phyloP scores from a whole-genome alignment of 1,140 invertebrate genomes.

The Venturia canescens region DNA sequence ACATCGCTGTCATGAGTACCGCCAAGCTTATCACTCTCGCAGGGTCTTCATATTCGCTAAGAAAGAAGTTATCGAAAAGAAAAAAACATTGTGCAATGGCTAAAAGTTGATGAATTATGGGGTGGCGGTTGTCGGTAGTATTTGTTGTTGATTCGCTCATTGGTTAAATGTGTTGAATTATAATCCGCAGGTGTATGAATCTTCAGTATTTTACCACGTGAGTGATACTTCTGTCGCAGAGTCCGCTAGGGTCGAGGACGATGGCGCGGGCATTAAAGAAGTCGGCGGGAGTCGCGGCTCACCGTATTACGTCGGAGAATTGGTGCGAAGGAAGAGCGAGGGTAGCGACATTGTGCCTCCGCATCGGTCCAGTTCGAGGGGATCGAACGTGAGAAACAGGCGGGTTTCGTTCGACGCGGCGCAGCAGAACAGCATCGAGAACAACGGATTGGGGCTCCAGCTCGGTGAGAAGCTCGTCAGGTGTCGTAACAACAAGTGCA shows the following conservation, averaged over 20 bases:
- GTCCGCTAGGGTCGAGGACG: conserved; percentile 72
- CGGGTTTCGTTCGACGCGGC: conserved; percentile 75
- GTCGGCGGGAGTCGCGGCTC: conserved; percentile 45
- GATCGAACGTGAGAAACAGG: conserved; percentile 64
- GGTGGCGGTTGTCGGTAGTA: background rate
- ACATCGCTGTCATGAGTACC: no score
- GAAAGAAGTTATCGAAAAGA: background rate
- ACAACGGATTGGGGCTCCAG: conserved; percentile 5
- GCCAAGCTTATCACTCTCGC: background rate
- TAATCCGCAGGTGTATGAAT: conserved; percentile 44
- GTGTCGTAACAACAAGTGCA: conserved; percentile 88
- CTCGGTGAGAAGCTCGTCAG: conserved; percentile 77
- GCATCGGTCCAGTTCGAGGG: conserved; percentile 50
- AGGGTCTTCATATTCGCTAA: conserved; percentile 10
- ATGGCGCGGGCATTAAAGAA: conserved; percentile 50
- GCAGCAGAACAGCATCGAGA: conserved; percentile 56
- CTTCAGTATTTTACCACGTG: conserved; percentile 47
- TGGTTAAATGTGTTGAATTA: background rate
- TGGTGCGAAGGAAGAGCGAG: conserved; percentile 76
- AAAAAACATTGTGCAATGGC: background rate
- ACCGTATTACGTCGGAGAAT: conserved; percentile 61
- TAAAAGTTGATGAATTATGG: background rate
- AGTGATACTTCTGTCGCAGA: conserved; percentile 60
- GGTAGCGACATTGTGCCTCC: conserved; percentile 74
- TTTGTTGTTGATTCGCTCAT: no score